Evolutionary conservation across 2,113 vertebrate species (phyloP).

Genomic region (Hippolais icterina): DNA sequence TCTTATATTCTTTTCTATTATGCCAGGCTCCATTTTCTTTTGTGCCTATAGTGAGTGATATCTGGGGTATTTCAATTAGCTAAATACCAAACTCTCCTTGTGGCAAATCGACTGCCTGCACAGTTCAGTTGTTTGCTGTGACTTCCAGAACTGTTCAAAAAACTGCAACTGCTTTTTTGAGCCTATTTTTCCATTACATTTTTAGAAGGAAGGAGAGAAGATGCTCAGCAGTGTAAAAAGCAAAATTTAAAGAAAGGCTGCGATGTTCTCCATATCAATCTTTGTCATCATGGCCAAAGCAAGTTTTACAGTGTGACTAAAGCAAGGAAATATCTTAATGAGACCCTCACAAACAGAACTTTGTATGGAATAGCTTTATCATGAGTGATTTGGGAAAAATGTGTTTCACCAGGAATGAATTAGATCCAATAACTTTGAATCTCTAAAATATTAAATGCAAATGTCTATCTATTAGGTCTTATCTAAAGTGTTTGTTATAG

Average conservation of each 20-base stretch:
- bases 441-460: not conserved
- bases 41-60: not conserved
- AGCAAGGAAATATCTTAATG: not conserved
- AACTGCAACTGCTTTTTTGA: not conserved
- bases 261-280: rapidly evolving
- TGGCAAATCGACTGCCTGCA: not conserved
- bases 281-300: not conserved
- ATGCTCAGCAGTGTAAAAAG: not conserved
- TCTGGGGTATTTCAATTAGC: not conserved
- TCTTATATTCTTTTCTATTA: not conserved
- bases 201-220: not conserved
- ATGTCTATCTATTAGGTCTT: not conserved
- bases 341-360: not conserved
- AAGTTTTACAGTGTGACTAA: not conserved
- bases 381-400: not conserved
- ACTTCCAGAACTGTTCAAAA: not conserved
- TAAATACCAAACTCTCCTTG: not conserved
- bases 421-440: not conserved
- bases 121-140: not conserved
- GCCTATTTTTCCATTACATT: not conserved
- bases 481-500: not conserved
- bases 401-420: not conserved
- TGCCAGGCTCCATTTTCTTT: not conserved
- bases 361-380: not conserved
- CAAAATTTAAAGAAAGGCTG: not conserved